A percentile compares a stretch with the other conserved stretches of the same genome.
Conservation (phyloP, 2,797 vertebrate species). For the Dendrocincla fuliginosa region DNA sequence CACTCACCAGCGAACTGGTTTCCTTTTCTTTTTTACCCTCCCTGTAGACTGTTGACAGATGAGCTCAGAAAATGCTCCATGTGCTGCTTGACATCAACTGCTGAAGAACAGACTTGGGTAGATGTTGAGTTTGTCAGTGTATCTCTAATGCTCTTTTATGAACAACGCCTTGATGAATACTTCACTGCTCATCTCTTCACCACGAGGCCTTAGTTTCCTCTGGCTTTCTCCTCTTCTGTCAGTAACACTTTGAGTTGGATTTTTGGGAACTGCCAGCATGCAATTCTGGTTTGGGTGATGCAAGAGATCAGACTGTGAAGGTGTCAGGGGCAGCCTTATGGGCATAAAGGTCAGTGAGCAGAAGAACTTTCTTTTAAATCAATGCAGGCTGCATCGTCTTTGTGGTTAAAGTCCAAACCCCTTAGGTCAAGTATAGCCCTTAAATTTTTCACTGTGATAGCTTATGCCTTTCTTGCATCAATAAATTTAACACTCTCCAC, state of each 20-base stretch:
- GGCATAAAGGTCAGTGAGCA: constrained; percentile 10
- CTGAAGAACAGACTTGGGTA: constrained; percentile 24
- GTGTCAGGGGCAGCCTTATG: background rate
- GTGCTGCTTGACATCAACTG: constrained; percentile 26
- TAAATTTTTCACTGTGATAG: background rate
- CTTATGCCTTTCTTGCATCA: background rate
- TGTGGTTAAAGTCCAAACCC: background rate
- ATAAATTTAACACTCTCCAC: background rate
- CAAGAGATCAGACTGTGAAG: background rate
- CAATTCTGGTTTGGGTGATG: background rate
- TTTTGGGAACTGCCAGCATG: background rate
- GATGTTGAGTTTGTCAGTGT: constrained; percentile 32
- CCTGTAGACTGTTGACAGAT: background rate
- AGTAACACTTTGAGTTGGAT: background rate
- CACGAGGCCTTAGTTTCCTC: background rate
- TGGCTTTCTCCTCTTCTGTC: background rate
- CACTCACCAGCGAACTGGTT: background rate
- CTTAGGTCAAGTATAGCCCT: background rate
- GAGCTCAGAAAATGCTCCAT: constrained; percentile 10
- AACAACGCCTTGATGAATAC: background rate
- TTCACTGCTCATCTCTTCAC: background rate
- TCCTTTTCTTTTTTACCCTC: background rate
- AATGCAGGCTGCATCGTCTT: background rate
- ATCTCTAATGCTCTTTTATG: constrained; percentile 32
- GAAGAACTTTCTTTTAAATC: constrained; percentile 30